Evolutionary conservation across 2,888 invertebrate species (phyloP).

Genomic region (Drosophila picticornis): DNA sequence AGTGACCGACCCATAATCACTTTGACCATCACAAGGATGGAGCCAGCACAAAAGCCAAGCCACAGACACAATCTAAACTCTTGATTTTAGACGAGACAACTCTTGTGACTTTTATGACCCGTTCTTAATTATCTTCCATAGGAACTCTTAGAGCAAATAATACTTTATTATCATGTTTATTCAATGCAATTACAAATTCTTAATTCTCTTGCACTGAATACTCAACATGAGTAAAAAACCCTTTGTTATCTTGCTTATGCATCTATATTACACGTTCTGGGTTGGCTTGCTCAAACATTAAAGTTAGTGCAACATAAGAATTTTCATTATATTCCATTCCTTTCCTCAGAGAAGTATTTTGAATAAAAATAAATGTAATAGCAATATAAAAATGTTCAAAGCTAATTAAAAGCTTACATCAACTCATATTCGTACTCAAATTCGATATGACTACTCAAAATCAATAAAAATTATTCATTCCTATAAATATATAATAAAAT

Average conservation of each 20-base stretch:
- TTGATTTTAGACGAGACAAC: constrained; percentile 6
- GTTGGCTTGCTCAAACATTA: not conserved
- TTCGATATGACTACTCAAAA: not conserved
- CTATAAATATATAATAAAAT: not conserved
- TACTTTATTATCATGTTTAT: not conserved
- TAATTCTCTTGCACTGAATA: constrained; percentile 1
- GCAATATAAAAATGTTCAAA: not conserved
- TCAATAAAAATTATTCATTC: not conserved
- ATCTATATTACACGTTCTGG: not conserved
- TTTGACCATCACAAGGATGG: constrained; percentile 14
- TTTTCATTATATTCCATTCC: not conserved
- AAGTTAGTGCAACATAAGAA: not conserved
- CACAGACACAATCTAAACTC: constrained; percentile 12
- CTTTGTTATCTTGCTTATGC: not conserved
- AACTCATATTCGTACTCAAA: not conserved
- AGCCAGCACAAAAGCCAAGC: not conserved
- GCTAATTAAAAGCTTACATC: not conserved
- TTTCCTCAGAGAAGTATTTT: not conserved
- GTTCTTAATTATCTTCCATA: constrained; percentile 2
- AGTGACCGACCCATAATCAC: constrained; percentile 50
- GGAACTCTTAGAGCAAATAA: not conserved
- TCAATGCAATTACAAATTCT: not conserved
- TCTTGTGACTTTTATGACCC: constrained; percentile 27
- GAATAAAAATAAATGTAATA: not conserved
- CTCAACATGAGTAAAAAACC: not conserved